phyloP scores from a whole-genome alignment of 2,888 invertebrate species.

The Acrocyrtus sp. region DNA sequence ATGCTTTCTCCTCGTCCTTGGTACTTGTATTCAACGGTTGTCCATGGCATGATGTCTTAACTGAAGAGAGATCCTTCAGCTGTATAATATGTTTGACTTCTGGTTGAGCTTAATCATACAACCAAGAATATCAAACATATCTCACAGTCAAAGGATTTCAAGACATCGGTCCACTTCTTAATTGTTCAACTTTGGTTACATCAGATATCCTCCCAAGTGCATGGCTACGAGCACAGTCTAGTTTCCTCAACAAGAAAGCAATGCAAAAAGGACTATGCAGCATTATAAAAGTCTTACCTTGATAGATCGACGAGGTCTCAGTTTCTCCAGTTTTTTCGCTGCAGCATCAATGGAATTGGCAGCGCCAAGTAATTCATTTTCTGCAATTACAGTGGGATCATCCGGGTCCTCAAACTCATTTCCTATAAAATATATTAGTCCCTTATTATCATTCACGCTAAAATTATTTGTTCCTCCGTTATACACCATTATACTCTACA shows the following conservation, averaged over 20 bases:
- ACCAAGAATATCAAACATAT: conserved; percentile 99
- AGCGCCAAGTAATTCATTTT: conserved; percentile 95
- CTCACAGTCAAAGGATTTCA: conserved; percentile 73
- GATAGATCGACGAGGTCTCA: conserved; percentile 85
- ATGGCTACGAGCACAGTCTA: no score
- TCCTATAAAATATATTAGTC: conserved; percentile 13
- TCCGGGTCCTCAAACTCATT: conserved; percentile 95
- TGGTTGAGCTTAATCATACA: conserved; percentile 87
- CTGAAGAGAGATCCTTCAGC: no score
- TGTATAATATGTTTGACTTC: conserved; percentile 99
- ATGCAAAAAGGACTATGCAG: not conserved
- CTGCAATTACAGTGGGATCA: conserved; percentile 97
- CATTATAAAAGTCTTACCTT: conserved; percentile 73
- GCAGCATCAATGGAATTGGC: conserved; percentile 93
- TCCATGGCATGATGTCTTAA: no score
- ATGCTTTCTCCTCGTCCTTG: not conserved
- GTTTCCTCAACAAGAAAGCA: no score
- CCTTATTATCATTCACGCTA: not conserved
- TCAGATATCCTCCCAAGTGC: not conserved
- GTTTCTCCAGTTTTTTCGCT: conserved; percentile 90
- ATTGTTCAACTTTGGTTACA: not conserved
- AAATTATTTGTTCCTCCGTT: not conserved
- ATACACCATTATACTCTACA: not conserved
- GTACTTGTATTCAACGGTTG: not conserved
- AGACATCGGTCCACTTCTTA: not conserved